These are phyloP conservation scores for Pseudomyrmex dendroicus DNA, from an alignment of 1,140 invertebrate species.

Conservation along the genomic window DNA sequence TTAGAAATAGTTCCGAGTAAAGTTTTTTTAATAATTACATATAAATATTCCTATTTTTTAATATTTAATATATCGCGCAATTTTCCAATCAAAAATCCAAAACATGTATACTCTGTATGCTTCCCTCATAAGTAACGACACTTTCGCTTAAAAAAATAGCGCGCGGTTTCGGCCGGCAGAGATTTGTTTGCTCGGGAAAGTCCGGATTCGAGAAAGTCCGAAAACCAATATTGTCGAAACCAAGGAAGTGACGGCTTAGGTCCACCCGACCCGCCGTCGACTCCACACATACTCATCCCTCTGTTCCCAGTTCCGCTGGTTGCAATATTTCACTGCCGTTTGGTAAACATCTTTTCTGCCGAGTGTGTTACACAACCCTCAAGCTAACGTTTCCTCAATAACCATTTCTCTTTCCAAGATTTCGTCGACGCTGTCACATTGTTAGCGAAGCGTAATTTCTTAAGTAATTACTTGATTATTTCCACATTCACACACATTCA, in stretches of 20 bases:
- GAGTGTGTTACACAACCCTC: constrained; percentile 57
- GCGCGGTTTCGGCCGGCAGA: background rate
- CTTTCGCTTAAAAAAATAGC: constrained; percentile 57
- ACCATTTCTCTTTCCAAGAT: constrained; percentile 62
- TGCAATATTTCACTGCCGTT: constrained; percentile 63
- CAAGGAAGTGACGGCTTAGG: constrained; percentile 54
- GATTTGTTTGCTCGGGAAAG: constrained; percentile 64
- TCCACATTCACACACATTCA: background rate
- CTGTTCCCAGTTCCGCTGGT: background rate
- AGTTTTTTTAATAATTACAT: background rate
- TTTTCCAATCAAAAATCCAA: background rate
- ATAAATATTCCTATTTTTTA: background rate
- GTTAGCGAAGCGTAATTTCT: constrained; percentile 46
- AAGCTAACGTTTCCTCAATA: constrained; percentile 56
- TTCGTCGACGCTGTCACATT: constrained; percentile 47
- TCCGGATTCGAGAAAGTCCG: constrained; percentile 61
- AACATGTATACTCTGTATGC: background rate
- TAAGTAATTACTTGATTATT: constrained; percentile 50
- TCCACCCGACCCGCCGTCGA: constrained; percentile 22
- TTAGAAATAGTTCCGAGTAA: constrained; percentile 2
- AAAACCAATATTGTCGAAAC: constrained; percentile 69
- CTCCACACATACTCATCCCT: background rate
- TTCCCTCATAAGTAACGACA: constrained; percentile 3
- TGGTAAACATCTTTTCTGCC: constrained; percentile 64
- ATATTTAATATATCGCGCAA: background rate